Evolutionary conservation across 2,797 vertebrate genomes (phyloP), one percentile per base, ranked within the genome.

Genomic region (Crax fasciolata): DNA sequence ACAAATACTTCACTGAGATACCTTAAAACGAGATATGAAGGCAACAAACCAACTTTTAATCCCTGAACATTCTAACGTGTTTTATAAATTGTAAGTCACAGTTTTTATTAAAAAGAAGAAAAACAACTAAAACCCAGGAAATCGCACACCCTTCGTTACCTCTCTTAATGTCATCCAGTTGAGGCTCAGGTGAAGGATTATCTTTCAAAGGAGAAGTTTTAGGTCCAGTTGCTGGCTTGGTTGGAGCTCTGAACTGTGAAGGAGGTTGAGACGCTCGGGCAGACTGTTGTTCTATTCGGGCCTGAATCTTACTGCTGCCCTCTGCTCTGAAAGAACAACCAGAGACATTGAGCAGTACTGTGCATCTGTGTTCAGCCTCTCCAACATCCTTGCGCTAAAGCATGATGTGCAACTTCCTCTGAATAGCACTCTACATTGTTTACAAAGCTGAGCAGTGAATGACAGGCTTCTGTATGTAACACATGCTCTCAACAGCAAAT

Each of bases 121-220:
- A 75, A 54, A 11, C n/a, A 84, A 54, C 5, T 49, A 54, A 77
- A 85, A 55, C 43, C 46, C 23, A 19, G 63, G 32, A 51, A 88
- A 70, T 28, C 43, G 74, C 59, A 94, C 85, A 19, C 16, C 39
- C 41, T 57, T 49, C 74, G 96, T 97, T 97, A 99, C 99, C 99
- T 99, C 99, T 98, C 96, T 99, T 99, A 96, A 99, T 99, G 97
- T 99, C 99, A 78, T 99, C 99, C 13, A 99, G 98, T 97, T 99
- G 99, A 75, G 99, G 99, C 88, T 99, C 99, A 24, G 99, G 99
- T 4, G 99, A 99, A 65, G 99, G 99, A 73, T 99, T 99, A 94
- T 99, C 99, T 95, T 99, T 99, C 94, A 98, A 92, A 3, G 99
- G 99, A 72, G 99, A 99, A 9, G 99, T 98, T 97, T 99, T 99